Conservation (phyloP, 2,113 vertebrate species). For the Emydocephalus ijimae region DNA sequence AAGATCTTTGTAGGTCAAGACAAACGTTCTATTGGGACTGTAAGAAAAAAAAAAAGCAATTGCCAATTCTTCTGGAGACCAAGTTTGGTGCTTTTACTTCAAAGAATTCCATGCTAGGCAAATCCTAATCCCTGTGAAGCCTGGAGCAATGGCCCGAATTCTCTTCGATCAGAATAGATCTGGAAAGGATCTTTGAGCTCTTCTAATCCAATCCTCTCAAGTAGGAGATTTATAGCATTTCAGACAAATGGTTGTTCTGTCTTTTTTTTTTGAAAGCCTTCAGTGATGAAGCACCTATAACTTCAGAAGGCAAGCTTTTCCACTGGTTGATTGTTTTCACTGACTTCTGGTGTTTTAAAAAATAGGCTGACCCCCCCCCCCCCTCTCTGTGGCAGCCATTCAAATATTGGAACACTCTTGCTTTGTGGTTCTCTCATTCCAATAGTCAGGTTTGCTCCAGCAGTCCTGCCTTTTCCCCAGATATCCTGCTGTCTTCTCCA, state of each 20-base stretch:
- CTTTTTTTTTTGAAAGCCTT: background rate
- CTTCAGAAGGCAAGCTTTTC: background rate
- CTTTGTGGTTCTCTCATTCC: background rate
- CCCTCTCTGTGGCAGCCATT: background rate
- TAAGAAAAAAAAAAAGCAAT: background rate
- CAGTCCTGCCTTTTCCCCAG: background rate
- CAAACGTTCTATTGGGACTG: background rate
- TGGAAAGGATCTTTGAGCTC: background rate
- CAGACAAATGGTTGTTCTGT: background rate
- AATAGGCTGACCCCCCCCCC: background rate
- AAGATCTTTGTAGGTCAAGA: background rate
- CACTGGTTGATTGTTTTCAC: background rate
- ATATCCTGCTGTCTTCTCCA: background rate
- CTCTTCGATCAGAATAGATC: background rate
- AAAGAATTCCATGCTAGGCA: background rate
- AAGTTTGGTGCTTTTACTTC: background rate
- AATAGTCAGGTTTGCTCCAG: background rate
- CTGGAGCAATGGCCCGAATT: background rate
- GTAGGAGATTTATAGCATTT: background rate
- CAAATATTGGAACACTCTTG: background rate
- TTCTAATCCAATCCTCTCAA: background rate
- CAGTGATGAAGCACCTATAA: background rate
- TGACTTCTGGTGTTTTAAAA: background rate
- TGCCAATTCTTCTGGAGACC: background rate
- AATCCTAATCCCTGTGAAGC: background rate